A percentile compares a stretch with the other conserved stretches of the same genome.
Evolutionary conservation across 1,140 invertebrate species (phyloP).

Genomic region (Halyomorpha halys): DNA sequence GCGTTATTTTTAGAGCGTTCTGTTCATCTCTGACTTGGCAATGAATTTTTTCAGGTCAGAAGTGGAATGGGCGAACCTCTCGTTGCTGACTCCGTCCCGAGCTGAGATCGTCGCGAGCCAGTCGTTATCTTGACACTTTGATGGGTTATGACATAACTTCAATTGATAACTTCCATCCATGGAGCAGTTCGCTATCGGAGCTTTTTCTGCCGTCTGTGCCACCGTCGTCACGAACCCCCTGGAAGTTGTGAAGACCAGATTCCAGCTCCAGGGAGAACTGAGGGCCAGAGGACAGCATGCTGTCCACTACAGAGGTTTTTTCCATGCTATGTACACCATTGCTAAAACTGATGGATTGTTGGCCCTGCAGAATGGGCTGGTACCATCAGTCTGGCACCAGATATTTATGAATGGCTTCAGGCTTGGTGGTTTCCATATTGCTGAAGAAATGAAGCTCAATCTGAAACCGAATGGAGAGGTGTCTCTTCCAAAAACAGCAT

Average conservation of each 20-base stretch:
- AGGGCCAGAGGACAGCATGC: slow-evolving; percentile 51
- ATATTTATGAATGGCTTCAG: slow-evolving; percentile 57
- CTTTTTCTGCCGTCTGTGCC: slow-evolving; percentile 48
- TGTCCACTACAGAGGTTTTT: slow-evolving; percentile 47
- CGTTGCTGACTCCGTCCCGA: no score
- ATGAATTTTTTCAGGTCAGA: no score
- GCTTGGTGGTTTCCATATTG: slow-evolving; percentile 57
- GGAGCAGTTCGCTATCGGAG: slow-evolving; percentile 46
- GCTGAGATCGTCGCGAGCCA: no score
- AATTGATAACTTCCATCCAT: slow-evolving; percentile 5
- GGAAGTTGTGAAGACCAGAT: slow-evolving; percentile 78
- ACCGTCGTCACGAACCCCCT: slow-evolving; percentile 58
- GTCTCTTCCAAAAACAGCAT: slow-evolving; percentile 21
- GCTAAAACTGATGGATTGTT: slow-evolving; percentile 51
- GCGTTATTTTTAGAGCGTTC: no score
- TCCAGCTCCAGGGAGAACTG: slow-evolving; percentile 82
- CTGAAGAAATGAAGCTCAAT: slow-evolving; percentile 21
- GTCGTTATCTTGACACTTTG: no score
- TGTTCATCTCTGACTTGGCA: no score
- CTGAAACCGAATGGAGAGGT: slow-evolving; percentile 21
- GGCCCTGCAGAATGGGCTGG: slow-evolving; percentile 68
- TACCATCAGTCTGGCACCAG: slow-evolving; percentile 66
- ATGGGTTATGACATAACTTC: no score
- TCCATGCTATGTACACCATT: slow-evolving; percentile 54
- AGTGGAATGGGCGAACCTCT: no score